Evolutionary conservation across 2,113 vertebrate species (phyloP).

Genomic region (Lynx canadensis): DNA sequence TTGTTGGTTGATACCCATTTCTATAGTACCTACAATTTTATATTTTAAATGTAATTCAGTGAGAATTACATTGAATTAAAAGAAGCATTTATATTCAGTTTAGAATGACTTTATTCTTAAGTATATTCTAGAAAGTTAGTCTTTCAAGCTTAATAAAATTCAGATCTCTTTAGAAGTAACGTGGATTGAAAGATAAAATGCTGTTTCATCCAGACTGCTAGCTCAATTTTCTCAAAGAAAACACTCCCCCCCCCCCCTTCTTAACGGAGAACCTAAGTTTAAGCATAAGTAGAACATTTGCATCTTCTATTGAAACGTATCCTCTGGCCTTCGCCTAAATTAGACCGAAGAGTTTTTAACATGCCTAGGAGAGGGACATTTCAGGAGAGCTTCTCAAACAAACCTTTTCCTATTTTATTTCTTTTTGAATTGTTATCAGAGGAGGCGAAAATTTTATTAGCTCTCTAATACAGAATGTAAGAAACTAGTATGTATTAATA

Average conservation of each 20-base stretch:
- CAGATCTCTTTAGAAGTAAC: neutral
- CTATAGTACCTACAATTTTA: neutral
- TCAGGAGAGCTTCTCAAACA: neutral
- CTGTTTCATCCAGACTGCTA: neutral
- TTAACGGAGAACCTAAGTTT: neutral
- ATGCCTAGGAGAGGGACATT: neutral
- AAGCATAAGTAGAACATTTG: neutral
- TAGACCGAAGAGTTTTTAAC: neutral
- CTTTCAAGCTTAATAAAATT: neutral
- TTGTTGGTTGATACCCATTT: neutral
- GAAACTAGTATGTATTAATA: neutral
- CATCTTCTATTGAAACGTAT: neutral
- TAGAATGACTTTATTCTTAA: neutral
- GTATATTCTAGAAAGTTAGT: neutral
- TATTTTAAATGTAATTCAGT: neutral
- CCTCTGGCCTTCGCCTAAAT: neutral
- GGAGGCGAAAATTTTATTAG: neutral
- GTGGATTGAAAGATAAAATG: neutral
- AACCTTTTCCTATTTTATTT: neutral
- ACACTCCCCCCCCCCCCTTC: neutral
- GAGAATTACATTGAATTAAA: neutral
- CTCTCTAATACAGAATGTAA: neutral
- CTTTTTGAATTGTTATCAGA: neutral
- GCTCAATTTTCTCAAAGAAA: neutral
- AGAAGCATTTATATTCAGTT: slow-evolving; percentile 16